Evolutionary conservation across 2,797 vertebrate genomes (phyloP).

Genomic region (Pyrrhura leucotis): DNA sequence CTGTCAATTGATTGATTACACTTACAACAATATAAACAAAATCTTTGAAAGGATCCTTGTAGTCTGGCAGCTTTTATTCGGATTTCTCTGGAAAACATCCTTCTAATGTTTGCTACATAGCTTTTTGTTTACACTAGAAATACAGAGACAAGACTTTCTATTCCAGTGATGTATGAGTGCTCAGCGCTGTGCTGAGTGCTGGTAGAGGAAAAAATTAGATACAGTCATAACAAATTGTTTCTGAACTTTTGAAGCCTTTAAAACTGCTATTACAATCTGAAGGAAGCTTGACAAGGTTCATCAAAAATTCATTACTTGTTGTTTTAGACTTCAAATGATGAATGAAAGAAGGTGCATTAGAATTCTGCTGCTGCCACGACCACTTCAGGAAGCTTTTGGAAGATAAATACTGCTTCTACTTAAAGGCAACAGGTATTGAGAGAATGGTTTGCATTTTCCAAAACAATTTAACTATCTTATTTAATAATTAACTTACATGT

Average conservation of each 20-base stretch:
- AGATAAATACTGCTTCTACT: background rate
- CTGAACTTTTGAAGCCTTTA: background rate
- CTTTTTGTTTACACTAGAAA: background rate
- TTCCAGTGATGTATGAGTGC: accelerated
- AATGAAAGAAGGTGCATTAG: constrained; percentile 31
- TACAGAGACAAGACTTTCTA: background rate
- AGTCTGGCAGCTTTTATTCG: background rate
- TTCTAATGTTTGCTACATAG: background rate
- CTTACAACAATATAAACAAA: background rate
- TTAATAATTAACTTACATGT: background rate
- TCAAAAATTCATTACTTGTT: constrained; percentile 11
- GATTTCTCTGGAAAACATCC: background rate
- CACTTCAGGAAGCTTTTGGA: constrained; percentile 7
- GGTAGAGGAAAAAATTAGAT: background rate
- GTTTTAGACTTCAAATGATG: constrained; percentile 20
- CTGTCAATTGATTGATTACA: background rate
- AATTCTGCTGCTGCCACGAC: background rate
- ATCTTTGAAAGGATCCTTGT: background rate
- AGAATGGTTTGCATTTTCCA: background rate
- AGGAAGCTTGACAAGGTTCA: constrained; percentile 27
- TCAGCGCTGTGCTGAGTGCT: background rate
- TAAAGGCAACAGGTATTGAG: constrained; percentile 20
- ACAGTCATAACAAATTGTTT: background rate
- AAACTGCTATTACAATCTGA: background rate
- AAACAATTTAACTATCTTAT: background rate